Conservation (phyloP, 2,888 invertebrate species). For the Mythimna ferrago region DNA sequence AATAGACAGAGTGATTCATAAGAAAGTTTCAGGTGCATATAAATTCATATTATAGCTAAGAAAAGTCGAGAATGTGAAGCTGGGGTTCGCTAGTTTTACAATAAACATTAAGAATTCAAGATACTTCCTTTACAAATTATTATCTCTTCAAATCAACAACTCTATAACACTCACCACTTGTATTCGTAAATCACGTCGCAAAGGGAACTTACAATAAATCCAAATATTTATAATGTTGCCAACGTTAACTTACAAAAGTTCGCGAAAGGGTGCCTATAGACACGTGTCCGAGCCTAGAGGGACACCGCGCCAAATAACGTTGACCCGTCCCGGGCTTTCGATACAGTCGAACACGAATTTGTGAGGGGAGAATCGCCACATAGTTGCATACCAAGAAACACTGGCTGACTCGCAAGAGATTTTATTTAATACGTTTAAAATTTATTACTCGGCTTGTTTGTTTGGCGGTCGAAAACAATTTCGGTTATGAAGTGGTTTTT, state of each 20-base stretch:
- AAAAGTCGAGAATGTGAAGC: no score
- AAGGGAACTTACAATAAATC: constrained; percentile 77
- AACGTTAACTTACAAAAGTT: constrained; percentile 69
- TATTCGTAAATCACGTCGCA: constrained; percentile 69
- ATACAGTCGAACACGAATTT: constrained; percentile 1
- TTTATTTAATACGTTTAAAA: constrained; percentile 87
- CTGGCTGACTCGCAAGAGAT: constrained; percentile 72
- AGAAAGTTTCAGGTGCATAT: no score
- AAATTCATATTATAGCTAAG: no score
- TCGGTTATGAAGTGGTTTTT: constrained; percentile 83
- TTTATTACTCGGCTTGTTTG: constrained; percentile 83
- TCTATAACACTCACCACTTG: constrained; percentile 39
- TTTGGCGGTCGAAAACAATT: constrained; percentile 83
- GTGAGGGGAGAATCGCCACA: background rate
- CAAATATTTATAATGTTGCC: constrained; percentile 86
- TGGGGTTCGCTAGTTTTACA: no score
- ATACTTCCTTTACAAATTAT: background rate
- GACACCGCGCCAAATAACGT: constrained; percentile 68
- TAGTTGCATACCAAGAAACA: constrained; percentile 64
- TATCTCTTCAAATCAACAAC: constrained; percentile 29
- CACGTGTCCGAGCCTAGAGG: constrained; percentile 81
- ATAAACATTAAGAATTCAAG: background rate
- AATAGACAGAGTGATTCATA: no score
- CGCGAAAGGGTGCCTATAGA: constrained; percentile 80
- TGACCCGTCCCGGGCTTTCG: constrained; percentile 63